These are phyloP conservation scores for Pyrgus malvae DNA, from an alignment of 2,888 invertebrate genomes.

Conservation along the genomic window DNA sequence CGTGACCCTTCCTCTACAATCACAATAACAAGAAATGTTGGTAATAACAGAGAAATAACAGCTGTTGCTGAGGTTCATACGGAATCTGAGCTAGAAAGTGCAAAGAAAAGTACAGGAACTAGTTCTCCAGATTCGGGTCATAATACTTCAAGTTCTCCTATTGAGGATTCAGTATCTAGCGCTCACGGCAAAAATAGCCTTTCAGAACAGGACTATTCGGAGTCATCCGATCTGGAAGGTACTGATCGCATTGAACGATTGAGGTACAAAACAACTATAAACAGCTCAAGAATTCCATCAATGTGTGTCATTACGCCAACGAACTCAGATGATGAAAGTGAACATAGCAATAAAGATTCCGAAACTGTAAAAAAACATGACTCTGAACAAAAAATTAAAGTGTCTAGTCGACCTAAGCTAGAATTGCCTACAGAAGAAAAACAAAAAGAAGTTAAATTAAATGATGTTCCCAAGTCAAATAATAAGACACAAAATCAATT, in stretches of 20 bases:
- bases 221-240: conserved; percentile 93
- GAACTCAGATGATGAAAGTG: conserved; percentile 92
- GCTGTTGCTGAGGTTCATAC: conserved; percentile 82
- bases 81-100: conserved; percentile 68
- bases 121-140: conserved; percentile 91
- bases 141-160: conserved; percentile 90
- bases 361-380: conserved; percentile 47
- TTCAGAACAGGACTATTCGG: conserved; percentile 92
- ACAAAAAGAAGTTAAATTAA: conserved; percentile 50
- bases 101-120: conserved; percentile 83
- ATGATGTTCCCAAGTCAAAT: conserved; percentile 37
- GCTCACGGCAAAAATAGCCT: conserved; percentile 86
- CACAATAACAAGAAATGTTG: conserved; percentile 67
- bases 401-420: conserved; percentile 62
- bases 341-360: conserved; percentile 61
- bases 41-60: conserved; percentile 78
- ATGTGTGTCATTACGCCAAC: conserved; percentile 96
- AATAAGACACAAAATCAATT: conserved; percentile 53
- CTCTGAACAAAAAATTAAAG: conserved; percentile 45
- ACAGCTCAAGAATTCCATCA: conserved; percentile 93
- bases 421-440: conserved; percentile 64
- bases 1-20: conserved; percentile 58
- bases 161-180: conserved; percentile 87
- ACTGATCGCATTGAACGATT: conserved; percentile 93
- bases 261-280: conserved; percentile 92